A percentile compares a stretch with the other conserved stretches of the same genome.
phyloP scores from a whole-genome alignment of 2,888 invertebrate species.

The Campopleginae sp. region DNA sequence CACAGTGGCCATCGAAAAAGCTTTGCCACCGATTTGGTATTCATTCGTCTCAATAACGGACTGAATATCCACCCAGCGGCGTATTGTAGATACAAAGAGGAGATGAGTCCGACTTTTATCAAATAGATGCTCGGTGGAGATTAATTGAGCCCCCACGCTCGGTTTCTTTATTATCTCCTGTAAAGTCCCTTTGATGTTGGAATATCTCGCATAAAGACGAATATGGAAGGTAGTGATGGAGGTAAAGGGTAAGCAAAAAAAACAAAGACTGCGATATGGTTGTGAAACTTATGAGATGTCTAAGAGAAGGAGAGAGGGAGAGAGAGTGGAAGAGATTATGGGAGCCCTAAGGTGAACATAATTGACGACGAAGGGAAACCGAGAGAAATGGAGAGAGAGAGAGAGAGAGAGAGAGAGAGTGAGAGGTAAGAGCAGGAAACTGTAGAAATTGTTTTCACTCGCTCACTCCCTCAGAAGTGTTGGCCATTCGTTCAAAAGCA shows the following conservation, averaged over 20 bases:
- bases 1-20: not conserved
- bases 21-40: not conserved
- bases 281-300: conserved; percentile 27
- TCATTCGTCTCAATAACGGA: not conserved
- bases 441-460: conserved; percentile 17
- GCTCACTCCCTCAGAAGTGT: conserved; percentile 26
- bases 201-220: not conserved
- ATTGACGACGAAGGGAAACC: conserved; percentile 44
- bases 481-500: conserved; percentile 37
- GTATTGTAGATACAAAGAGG: not conserved
- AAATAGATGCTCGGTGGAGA: conserved; percentile 23
- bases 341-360: conserved; percentile 38
- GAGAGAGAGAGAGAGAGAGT: not conserved
- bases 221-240: conserved; percentile 23
- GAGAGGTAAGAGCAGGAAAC: not conserved
- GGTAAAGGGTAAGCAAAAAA: not conserved
- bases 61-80: not conserved
- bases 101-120: conserved; percentile 5
- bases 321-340: conserved; percentile 12
- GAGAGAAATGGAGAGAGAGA: conserved; percentile 5
- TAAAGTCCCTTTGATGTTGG: conserved; percentile 31
- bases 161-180: conserved; percentile 28
- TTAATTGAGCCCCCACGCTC: conserved; percentile 8
- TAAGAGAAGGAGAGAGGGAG: conserved; percentile 15
- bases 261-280: not conserved